phyloP scores from a whole-genome alignment of 2,888 invertebrate genomes.

The Odontocolon sp. region DNA sequence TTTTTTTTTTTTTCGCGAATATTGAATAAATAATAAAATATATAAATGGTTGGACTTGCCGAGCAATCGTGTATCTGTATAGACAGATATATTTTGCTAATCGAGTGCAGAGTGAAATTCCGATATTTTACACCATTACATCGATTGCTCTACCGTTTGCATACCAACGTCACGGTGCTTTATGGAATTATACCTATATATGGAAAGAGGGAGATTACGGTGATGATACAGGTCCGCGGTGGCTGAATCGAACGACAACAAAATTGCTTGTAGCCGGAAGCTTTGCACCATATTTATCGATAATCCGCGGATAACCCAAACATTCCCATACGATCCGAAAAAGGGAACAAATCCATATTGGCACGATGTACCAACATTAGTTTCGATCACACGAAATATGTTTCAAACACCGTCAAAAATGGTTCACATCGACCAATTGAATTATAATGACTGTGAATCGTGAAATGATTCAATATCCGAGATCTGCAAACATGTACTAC shows the following conservation, averaged over 20 bases:
- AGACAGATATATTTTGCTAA: slow-evolving; percentile 17
- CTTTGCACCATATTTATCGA: slow-evolving; percentile 50
- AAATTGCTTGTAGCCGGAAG: slow-evolving; percentile 30
- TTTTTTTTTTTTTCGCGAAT: not conserved
- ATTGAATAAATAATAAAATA: slow-evolving; percentile 5
- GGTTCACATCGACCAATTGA: slow-evolving; percentile 4
- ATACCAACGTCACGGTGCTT: slow-evolving; percentile 21
- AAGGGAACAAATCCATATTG: slow-evolving; percentile 19
- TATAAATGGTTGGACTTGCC: not conserved
- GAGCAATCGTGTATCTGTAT: not conserved
- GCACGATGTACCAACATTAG: not conserved
- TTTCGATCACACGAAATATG: not conserved
- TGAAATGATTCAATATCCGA: not conserved
- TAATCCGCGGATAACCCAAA: slow-evolving; percentile 34
- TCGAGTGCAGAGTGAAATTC: slow-evolving; percentile 30
- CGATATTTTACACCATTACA: slow-evolving; percentile 16
- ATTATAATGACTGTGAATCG: slow-evolving; percentile 4
- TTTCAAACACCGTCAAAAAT: slow-evolving; percentile 28
- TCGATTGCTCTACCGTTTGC: slow-evolving; percentile 16
- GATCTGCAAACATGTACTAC: not conserved
- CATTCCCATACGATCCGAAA: slow-evolving; percentile 38
- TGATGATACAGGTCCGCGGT: not conserved
- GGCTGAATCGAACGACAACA: slow-evolving; percentile 8
- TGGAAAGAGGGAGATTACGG: slow-evolving; percentile 2
- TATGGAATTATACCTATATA: slow-evolving; percentile 29